Base-by-base conservation (phyloP, 2,113 vertebrate genomes). In the Zapornia atra region DNA sequence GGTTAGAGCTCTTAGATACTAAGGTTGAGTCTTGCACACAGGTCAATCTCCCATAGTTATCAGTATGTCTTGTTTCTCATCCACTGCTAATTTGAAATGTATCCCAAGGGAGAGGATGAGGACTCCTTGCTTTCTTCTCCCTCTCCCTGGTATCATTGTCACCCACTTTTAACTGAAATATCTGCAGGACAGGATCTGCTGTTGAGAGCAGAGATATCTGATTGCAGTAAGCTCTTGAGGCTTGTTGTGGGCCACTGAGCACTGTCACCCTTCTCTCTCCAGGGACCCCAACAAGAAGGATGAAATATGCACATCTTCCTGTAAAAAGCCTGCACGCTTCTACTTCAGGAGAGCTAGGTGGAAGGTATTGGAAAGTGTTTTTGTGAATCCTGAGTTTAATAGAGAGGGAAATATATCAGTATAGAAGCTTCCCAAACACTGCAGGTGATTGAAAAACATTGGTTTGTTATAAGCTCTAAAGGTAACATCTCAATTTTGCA, bases 171-270 rank as follows among this genome's bases (percentile, higher is more conserved):
- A 66, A n/a, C 21, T 33, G 50, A 48, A 53, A 77, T 14, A 15
- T 88, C 29, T 53, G 17, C 34, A 48, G 28, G 70, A 29, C 7
- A 72, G 48, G 15, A 38, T 56, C 42, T 72, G 57, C 14, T 57
- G 9, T 2, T 64, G 33, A 31, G 29, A 83, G 33, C 10, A 57
- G 38, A 75, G 25, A 51, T 8, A 3, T 54, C 28, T 51, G 12
- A 38, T 25, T 46, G 25, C 50, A 65, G 34, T 72, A 88, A 71
- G 14, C 31, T 73, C 60, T 46, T 16, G 42, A 82, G 19, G 22
- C 11, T 88, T 1, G 0, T 18, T 9, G 1, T 25, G 60, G 15
- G 34, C 12, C 50, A 28, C 11, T 11, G 29, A 69, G 17, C 0
- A 0, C 17, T 72, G 34, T 78, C 36, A 53, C 3, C 6, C 8